phyloP scores from a whole-genome alignment of 2,113 vertebrate species.

The Eclectus roratus region DNA sequence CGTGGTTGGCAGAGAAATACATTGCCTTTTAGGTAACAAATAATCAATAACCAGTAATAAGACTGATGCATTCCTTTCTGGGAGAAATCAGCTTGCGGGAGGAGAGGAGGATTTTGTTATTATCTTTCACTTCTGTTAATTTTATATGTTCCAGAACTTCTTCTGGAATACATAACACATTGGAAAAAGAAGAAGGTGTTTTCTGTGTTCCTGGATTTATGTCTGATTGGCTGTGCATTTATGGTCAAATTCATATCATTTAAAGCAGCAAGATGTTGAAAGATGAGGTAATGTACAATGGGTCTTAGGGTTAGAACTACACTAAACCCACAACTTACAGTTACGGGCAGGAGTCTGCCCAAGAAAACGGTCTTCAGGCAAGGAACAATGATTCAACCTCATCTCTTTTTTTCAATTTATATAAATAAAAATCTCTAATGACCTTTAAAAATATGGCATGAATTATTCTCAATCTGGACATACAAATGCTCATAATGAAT shows the following conservation, averaged over 20 bases:
- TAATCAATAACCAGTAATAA: not conserved
- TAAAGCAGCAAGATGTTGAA: not conserved
- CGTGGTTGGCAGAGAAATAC: not conserved
- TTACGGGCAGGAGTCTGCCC: not conserved
- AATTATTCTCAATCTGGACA: not conserved
- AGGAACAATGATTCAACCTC: not conserved
- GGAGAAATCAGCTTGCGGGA: not conserved
- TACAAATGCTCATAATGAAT: not conserved
- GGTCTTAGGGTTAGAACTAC: not conserved
- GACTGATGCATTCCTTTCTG: not conserved
- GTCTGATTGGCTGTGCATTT: not conserved
- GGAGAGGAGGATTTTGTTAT: not conserved
- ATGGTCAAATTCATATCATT: not conserved
- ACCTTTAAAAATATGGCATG: not conserved
- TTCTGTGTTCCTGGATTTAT: not conserved
- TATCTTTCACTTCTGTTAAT: not conserved
- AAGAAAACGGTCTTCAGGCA: not conserved
- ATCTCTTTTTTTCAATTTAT: not conserved
- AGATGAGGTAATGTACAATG: not conserved
- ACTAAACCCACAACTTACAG: not conserved
- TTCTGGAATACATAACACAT: not conserved
- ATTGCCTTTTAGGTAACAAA: not conserved
- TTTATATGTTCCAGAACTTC: not conserved
- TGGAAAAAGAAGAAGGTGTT: not conserved
- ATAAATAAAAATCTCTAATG: not conserved